Evolutionary conservation across 2,888 invertebrate species (phyloP).

Genomic region (Leucania comma): DNA sequence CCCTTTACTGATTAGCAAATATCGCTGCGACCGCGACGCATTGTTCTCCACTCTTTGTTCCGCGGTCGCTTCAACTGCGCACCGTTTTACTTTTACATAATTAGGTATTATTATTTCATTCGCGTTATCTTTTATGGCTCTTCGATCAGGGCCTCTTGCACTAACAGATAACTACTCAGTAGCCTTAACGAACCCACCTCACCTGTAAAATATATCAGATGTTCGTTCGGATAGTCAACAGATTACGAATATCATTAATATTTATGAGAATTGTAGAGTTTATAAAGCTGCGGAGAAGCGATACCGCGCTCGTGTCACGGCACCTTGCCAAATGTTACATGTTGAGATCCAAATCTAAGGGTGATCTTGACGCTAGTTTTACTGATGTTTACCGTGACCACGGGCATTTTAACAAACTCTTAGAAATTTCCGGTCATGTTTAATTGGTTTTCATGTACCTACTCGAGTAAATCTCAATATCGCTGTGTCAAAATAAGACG

Average conservation of each 20-base stretch:
- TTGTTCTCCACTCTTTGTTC: constrained; percentile 62
- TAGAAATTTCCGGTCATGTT: constrained; percentile 2
- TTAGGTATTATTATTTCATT: constrained; percentile 32
- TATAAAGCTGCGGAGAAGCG: constrained; percentile 40
- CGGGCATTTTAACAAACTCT: constrained; percentile 20
- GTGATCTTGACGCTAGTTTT: constrained; percentile 52
- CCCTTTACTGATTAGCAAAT: constrained; percentile 63
- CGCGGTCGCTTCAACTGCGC: constrained; percentile 34
- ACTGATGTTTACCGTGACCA: constrained; percentile 40
- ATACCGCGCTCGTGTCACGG: constrained; percentile 61
- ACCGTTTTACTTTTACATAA: constrained; percentile 41
- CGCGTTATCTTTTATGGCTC: constrained; percentile 22
- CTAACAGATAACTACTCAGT: constrained; percentile 22
- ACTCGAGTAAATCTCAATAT: constrained; percentile 16
- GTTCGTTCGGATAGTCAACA: constrained; percentile 31
- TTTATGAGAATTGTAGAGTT: constrained; percentile 45
- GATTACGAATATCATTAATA: constrained; percentile 36
- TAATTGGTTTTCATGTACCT: constrained; percentile 3
- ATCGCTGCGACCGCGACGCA: constrained; percentile 50
- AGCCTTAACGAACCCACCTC: background rate
- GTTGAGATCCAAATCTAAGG: constrained; percentile 66
- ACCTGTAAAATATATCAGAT: constrained; percentile 21
- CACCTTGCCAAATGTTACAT: constrained; percentile 70
- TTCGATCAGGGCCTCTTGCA: constrained; percentile 8
- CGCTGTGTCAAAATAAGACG: constrained; percentile 26